phyloP scores from a whole-genome alignment of 2,888 invertebrate genomes.

The Arge pagana region DNA sequence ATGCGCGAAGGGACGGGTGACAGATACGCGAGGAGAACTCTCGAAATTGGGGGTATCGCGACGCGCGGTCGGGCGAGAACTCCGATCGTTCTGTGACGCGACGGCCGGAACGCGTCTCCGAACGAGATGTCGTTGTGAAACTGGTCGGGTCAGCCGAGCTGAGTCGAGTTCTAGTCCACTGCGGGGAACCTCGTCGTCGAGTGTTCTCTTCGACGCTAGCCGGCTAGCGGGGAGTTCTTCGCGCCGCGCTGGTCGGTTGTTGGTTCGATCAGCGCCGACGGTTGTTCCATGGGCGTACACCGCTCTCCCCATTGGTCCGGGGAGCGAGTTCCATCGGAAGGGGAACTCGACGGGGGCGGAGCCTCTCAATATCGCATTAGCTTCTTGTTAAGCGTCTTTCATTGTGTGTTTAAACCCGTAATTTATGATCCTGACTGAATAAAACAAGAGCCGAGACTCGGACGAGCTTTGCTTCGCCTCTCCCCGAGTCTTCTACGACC shows the following conservation, averaged over 20 bases:
- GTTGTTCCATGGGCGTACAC: constrained; percentile 40
- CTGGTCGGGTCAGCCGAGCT: constrained; percentile 7
- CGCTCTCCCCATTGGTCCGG: constrained; percentile 39
- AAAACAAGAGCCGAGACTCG: constrained; percentile 53
- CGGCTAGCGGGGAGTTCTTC: constrained; percentile 19
- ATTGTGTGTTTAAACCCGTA: constrained; percentile 60
- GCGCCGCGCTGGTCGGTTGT: constrained; percentile 37
- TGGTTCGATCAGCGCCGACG: constrained; percentile 26
- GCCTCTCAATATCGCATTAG: constrained; percentile 59
- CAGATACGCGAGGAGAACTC: too few relatives aligned
- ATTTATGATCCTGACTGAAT: constrained; percentile 60
- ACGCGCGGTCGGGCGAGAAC: constrained; percentile 16
- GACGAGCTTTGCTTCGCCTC: constrained; percentile 12
- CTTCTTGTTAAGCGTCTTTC: constrained; percentile 60
- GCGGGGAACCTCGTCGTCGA: constrained; percentile 7
- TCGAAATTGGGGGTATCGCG: too few relatives aligned
- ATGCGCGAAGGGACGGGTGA: too few relatives aligned
- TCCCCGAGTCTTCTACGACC: too few relatives aligned
- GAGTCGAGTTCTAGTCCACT: constrained; percentile 12
- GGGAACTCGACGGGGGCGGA: constrained; percentile 45
- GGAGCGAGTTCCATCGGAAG: constrained; percentile 40
- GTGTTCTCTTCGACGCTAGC: constrained; percentile 4
- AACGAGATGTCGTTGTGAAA: constrained; percentile 18
- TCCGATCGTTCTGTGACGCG: constrained; percentile 23
- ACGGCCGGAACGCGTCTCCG: constrained; percentile 11